Base-by-base conservation (phyloP, 2,888 invertebrate species). In the Eubasilissa splendida region DNA sequence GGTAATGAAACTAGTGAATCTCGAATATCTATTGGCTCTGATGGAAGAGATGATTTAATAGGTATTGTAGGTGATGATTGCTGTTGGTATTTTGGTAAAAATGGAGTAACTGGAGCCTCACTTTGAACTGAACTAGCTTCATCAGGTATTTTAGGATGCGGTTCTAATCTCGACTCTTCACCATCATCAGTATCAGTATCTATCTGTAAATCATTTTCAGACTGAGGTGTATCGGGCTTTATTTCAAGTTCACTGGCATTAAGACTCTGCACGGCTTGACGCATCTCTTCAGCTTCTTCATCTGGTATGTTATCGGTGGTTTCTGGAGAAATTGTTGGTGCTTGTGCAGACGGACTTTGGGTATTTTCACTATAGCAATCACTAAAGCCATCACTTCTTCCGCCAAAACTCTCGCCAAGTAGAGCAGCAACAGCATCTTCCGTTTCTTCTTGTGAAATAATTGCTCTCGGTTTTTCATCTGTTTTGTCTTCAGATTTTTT, bases 391-490 rank as follows among this genome's bases (percentile, higher is more conserved):
- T 90, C 90, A 74, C 87, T 88, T 85, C 90, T 91, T 14, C 93
- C 94, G 1, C 95, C 95, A 86, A 97, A 96, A 84, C 96, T 96
- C 87, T 96, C 96, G 50, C 96, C 96, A 77, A 97, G 88, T 52
- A 97, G 88, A 0, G 97, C 96, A 9, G 96, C 96, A 0, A 97
- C 97, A 0, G 97, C 97, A 87, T 96, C 96, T 88, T 96, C 97
- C 0, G 97, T 97, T 88, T 97, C 97, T 89, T 97, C 97, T 88
- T 97, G 97, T 0, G 96, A 97, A 85, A 97, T 97, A 0, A 95
- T 91, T 10, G 95, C 95, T 71, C 96, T 91, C 0, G 95, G 95
- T 86, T 96, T 96, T 85, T 96, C 96, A 83, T 95, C 95, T 0
- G 88, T 84, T 86, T 93, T 93, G 75, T 93, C 92, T 9, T 92